Evolutionary conservation across 2,113 vertebrate species (phyloP).

Genomic region (Oryctolagus cuniculus): DNA sequence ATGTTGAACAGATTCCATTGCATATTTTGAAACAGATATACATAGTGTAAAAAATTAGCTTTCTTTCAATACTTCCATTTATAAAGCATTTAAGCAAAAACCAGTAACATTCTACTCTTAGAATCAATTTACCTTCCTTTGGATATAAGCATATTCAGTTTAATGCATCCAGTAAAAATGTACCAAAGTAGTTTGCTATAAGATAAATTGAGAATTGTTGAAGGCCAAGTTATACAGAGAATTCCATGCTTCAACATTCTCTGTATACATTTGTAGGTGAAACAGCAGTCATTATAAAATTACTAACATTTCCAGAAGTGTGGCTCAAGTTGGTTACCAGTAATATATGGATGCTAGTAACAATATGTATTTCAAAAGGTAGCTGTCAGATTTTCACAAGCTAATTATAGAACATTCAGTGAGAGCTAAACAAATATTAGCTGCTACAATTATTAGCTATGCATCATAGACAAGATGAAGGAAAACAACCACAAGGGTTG

Average conservation of each 20-base stretch:
- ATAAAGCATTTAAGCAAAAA: not conserved
- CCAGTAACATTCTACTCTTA: not conserved
- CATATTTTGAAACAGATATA: not conserved
- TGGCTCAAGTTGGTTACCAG: not conserved
- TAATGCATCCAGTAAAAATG: not conserved
- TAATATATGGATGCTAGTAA: not conserved
- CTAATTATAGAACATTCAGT: not conserved
- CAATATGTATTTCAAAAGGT: not conserved
- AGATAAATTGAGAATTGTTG: not conserved
- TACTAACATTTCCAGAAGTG: not conserved
- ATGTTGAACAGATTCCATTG: not conserved
- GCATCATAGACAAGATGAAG: not conserved
- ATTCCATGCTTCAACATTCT: not conserved
- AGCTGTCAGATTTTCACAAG: not conserved
- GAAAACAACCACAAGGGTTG: not conserved
- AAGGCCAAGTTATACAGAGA: not conserved
- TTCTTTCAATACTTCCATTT: not conserved
- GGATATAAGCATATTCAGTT: not conserved
- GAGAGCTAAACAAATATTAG: not conserved
- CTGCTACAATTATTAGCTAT: not conserved
- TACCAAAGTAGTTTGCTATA: not conserved
- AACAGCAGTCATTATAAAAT: not conserved
- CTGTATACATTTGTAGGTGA: not conserved
- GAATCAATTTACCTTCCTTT: not conserved
- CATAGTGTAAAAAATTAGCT: not conserved